These are phyloP conservation scores for Diabrotica virgifera DNA, from an alignment of 1,140 invertebrate species.

Conservation along the genomic window DNA sequence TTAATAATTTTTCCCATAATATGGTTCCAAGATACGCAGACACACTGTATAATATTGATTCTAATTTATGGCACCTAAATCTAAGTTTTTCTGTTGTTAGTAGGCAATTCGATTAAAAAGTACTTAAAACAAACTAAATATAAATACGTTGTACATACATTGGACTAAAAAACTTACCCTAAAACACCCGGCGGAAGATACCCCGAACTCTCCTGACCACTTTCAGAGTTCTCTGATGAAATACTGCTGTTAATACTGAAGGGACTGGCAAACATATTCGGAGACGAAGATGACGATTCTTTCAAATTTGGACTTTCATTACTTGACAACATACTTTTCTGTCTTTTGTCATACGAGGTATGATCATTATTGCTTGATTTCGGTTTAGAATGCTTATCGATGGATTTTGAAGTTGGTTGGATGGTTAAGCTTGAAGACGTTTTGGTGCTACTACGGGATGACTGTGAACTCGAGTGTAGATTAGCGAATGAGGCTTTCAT, in stretches of 20 bases:
- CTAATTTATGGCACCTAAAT: too few relatives aligned
- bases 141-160: background rate
- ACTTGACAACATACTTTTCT: conserved; percentile 17
- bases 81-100: too few relatives aligned
- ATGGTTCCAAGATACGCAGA: too few relatives aligned
- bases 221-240: background rate
- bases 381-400: too few relatives aligned
- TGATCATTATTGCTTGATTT: conserved; percentile 27
- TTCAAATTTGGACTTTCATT: conserved; percentile 24
- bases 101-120: too few relatives aligned
- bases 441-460: conserved; percentile 30
- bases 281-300: conserved; percentile 31
- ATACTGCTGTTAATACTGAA: conserved; percentile 42
- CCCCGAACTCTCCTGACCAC: background rate
- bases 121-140: background rate
- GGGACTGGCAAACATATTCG: conserved; percentile 44
- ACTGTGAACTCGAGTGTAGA: conserved; percentile 18
- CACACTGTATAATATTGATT: too few relatives aligned
- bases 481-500: too few relatives aligned
- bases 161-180: conserved; percentile 44
- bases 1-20: too few relatives aligned
- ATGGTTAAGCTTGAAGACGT: conserved; percentile 38
- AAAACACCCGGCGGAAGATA: conserved; percentile 51
- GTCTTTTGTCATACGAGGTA: conserved; percentile 34
- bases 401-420: conserved; percentile 27